Percentiles rank a stretch among this genome's conserved stretches.
Conservation (phyloP, 2,888 invertebrate genomes). For the Polylopha cassiicola region DNA sequence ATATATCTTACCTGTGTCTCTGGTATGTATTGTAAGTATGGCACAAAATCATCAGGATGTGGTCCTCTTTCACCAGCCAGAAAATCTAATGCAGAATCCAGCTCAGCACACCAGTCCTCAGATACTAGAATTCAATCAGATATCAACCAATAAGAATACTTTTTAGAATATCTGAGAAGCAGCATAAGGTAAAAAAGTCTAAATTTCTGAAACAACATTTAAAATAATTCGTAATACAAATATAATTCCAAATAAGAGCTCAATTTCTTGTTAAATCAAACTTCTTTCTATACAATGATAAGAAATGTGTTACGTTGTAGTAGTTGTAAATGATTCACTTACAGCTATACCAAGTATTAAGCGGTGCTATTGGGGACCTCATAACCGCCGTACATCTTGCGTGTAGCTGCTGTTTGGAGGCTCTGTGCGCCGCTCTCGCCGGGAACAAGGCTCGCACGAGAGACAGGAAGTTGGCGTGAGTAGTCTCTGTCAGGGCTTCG, state of each 20-base stretch:
- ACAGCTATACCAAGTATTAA: constrained; percentile 87
- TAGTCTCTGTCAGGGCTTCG: constrained; percentile 83
- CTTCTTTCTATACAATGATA: too few species aligned
- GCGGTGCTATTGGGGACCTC: constrained; percentile 86
- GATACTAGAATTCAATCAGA: constrained; percentile 52
- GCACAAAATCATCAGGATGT: constrained; percentile 91
- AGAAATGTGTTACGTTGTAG: too few species aligned
- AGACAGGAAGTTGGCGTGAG: constrained; percentile 91
- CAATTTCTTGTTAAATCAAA: too few species aligned
- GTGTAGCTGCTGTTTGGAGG: constrained; percentile 86
- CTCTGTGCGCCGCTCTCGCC: constrained; percentile 89
- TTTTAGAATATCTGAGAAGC: too few species aligned
- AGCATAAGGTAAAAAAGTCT: too few species aligned
- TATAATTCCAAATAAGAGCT: too few species aligned
- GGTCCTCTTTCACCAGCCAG: constrained; percentile 88
- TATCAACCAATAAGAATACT: too few species aligned
- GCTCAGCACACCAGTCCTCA: constrained; percentile 84
- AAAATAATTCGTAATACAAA: too few species aligned
- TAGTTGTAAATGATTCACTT: constrained; percentile 39
- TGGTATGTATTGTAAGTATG: constrained; percentile 89
- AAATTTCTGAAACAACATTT: too few species aligned
- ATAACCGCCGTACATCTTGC: constrained; percentile 85
- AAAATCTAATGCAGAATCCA: constrained; percentile 89
- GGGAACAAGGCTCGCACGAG: constrained; percentile 92
- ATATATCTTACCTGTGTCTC: constrained; percentile 73